Conservation (phyloP, 2,113 vertebrate species). For the Electrona antarctica region DNA sequence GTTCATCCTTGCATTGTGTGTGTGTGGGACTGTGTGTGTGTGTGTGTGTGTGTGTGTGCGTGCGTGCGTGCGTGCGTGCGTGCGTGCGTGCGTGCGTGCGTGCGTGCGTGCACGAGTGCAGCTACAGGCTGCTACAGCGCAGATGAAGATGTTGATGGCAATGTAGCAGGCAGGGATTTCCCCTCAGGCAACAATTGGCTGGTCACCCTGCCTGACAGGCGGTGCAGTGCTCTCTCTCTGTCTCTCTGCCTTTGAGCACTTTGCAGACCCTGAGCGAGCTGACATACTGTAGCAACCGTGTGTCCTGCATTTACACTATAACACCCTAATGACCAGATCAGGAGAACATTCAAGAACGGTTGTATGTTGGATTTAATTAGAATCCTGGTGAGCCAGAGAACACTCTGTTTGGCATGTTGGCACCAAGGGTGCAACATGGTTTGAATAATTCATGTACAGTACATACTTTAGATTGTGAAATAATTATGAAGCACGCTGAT, state of each 20-base stretch:
- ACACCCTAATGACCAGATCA: constrained; percentile 32
- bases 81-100: constrained; percentile 1
- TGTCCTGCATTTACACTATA: constrained; percentile 16
- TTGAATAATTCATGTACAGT: constrained; percentile 56
- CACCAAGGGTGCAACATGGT: constrained; percentile 42
- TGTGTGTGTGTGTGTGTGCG: too few relatives aligned
- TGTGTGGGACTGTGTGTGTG: too few relatives aligned
- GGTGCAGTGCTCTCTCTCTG: background rate
- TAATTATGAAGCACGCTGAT: too few relatives aligned
- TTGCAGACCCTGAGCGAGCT: constrained; percentile 33
- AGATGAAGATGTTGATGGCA: constrained; percentile 25
- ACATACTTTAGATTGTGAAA: too few relatives aligned
- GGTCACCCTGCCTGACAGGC: constrained; percentile 11
- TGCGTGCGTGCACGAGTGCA: constrained; percentile 5
- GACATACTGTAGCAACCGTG: constrained; percentile 21
- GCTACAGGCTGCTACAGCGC: background rate
- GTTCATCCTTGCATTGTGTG: too few relatives aligned
- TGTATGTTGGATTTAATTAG: background rate
- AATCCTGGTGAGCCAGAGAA: constrained; percentile 23
- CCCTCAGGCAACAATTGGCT: constrained; percentile 8
- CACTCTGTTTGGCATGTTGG: too few relatives aligned
- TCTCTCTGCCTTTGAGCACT: background rate
- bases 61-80: constrained; percentile 5
- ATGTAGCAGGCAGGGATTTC: constrained; percentile 3
- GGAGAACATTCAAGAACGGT: too few relatives aligned